phyloP scores from a whole-genome alignment of 2,113 vertebrate species.

The Buteo buteo region DNA sequence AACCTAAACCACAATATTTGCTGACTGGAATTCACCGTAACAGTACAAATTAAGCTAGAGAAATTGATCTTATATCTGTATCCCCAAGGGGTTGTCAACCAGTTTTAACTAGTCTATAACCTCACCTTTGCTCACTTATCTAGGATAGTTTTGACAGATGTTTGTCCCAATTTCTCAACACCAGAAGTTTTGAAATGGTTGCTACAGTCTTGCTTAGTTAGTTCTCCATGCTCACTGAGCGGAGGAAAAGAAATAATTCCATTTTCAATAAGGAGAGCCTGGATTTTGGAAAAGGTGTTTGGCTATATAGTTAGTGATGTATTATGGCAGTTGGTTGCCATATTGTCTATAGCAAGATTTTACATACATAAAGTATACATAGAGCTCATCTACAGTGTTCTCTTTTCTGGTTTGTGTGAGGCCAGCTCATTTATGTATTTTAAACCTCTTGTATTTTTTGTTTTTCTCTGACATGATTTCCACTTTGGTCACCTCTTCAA shows the following conservation, averaged over 20 bases:
- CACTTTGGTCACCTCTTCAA: not conserved
- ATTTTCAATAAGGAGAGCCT: not conserved
- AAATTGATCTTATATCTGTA: not conserved
- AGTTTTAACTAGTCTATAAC: not conserved
- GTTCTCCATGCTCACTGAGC: not conserved
- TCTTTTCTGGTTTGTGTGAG: not conserved
- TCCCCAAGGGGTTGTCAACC: not conserved
- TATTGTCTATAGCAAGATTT: not conserved
- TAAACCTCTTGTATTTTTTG: not conserved
- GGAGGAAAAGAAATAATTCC: not conserved
- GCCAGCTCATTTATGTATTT: not conserved
- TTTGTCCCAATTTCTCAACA: not conserved
- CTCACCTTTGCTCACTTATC: not conserved
- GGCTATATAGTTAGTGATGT: not conserved
- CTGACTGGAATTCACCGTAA: not conserved
- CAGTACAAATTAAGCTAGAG: not conserved
- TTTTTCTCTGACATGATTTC: not conserved
- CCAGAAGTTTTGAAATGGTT: not conserved
- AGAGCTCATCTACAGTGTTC: not conserved
- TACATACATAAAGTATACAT: not conserved
- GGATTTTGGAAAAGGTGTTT: not conserved
- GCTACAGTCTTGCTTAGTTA: not conserved
- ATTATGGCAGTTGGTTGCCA: not conserved
- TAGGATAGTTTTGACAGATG: not conserved
- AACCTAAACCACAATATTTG: accelerated